Evolutionary conservation across 2,888 invertebrate species (phyloP).

Genomic region (Ephialtes manifestator): DNA sequence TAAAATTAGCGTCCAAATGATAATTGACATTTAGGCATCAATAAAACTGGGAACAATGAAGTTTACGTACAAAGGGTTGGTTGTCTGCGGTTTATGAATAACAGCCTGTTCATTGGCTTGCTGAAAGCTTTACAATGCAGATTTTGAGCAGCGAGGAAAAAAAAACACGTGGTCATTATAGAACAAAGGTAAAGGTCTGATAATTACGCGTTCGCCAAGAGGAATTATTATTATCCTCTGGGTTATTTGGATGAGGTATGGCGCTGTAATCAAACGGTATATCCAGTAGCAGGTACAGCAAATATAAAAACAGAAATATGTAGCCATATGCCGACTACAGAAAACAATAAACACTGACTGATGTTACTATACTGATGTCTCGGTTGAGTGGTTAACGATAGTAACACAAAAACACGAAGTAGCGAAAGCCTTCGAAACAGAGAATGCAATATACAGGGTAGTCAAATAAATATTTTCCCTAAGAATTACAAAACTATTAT

Average conservation of each 20-base stretch:
- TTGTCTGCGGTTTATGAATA: background rate
- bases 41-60: constrained; percentile 6
- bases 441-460: too few species aligned
- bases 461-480: too few species aligned
- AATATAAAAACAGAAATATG: too few species aligned
- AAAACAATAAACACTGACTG: too few species aligned
- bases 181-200: background rate
- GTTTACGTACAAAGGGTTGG: background rate
- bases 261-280: background rate
- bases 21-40: background rate
- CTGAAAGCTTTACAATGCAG: constrained; percentile 8
- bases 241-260: background rate
- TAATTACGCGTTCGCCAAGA: background rate
- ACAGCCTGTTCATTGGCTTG: background rate
- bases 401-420: too few species aligned
- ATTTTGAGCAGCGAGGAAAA: background rate
- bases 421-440: too few species aligned
- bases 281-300: background rate
- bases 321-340: too few species aligned
- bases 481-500: too few species aligned
- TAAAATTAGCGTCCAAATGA: background rate
- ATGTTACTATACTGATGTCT: too few species aligned
- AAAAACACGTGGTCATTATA: background rate
- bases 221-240: background rate
- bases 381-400: too few species aligned